Evolutionary conservation across 1,140 invertebrate species (phyloP), one percentile per base, ranked within the genome.

Genomic region (Chrysopa pallens): DNA sequence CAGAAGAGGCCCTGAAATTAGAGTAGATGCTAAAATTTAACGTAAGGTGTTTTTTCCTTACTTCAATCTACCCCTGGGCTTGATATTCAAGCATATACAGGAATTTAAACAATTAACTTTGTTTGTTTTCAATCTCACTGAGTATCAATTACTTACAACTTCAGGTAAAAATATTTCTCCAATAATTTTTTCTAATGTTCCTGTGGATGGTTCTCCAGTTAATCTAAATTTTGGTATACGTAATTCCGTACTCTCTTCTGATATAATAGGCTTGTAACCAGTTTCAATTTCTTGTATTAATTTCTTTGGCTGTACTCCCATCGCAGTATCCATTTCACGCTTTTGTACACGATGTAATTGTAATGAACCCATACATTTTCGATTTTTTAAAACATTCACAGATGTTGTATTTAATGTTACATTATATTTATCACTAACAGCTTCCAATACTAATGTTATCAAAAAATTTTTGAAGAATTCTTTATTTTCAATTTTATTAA

Each of bases 391-490:
- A 14, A 72, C 62, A 8, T 70, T 67, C 29, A 62, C 68, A 35
- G 70, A 76, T 49, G 71, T 64, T 51, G 69, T 68, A 28, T 74
- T 70, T 13, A 84, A 57, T 50, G 71, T 62, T 42, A 80, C 62
- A 42, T 75, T 72, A 53, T 81, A 81, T 63, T 88, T 90, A 47
- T 78, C 69, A 50, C 76, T 71, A 1, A 83, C 49, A 0, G 74
- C 84, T 57, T 87, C 83, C 59, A 84, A 70, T 1, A 76, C 70
- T 8, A 85, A 68, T 35, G 76, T 74, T 2, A 86, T 52, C 45
- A 89, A 76, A 56, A 89, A 88, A 45, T 73, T 71, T 49, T 74
- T 71, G 46, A 87, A 85, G 0, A 80, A 52, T 46, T 76, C 63
- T 51, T 72, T 78, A 6, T 63, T 69, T 51, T 76, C 62, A 36